A percentile compares a stretch with the other conserved stretches of the same genome.
These are phyloP conservation scores for Ecliptopera silaceata DNA, from an alignment of 2,888 invertebrate genomes.

Conservation along the genomic window DNA sequence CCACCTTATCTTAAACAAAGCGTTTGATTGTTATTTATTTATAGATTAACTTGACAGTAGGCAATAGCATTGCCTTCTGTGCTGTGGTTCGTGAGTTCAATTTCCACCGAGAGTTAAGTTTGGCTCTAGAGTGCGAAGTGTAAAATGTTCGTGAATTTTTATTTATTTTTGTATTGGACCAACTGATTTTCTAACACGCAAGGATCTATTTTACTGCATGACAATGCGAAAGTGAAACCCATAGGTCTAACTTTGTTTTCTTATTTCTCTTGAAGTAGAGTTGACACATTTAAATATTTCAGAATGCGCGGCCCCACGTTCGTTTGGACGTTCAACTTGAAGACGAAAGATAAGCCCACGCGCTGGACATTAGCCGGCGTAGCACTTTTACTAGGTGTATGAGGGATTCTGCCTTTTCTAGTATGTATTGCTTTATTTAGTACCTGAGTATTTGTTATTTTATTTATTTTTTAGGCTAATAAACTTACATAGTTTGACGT, in stretches of 20 bases:
- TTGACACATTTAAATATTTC: slow-evolving; percentile 13
- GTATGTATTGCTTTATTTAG: slow-evolving; percentile 22
- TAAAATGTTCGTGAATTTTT: too few species aligned
- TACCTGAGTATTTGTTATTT: slow-evolving; percentile 21
- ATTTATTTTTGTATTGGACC: too few species aligned
- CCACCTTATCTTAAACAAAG: too few species aligned
- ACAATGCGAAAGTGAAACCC: too few species aligned
- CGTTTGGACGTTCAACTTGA: slow-evolving; percentile 97
- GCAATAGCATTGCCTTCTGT: not conserved
- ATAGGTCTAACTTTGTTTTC: too few species aligned
- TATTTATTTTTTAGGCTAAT: slow-evolving; percentile 29
- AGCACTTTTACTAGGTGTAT: slow-evolving; percentile 93
- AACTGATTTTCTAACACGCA: too few species aligned
- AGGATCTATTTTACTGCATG: too few species aligned
- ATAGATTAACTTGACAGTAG: too few species aligned
- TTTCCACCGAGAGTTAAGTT: not conserved
- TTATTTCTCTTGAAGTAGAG: too few species aligned
- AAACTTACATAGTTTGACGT: slow-evolving; percentile 8
- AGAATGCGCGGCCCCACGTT: slow-evolving; percentile 94
- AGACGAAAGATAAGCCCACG: slow-evolving; percentile 93
- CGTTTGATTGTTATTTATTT: too few species aligned
- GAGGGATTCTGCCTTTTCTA: slow-evolving; percentile 7
- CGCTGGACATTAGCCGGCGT: slow-evolving; percentile 98
- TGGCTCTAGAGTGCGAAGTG: too few species aligned
- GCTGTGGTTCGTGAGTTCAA: not conserved